Percentiles rank a stretch among this genome's conserved stretches.
Conservation (phyloP, 92 coral and sea anemone species). For the Siderastrea siderea region DNA sequence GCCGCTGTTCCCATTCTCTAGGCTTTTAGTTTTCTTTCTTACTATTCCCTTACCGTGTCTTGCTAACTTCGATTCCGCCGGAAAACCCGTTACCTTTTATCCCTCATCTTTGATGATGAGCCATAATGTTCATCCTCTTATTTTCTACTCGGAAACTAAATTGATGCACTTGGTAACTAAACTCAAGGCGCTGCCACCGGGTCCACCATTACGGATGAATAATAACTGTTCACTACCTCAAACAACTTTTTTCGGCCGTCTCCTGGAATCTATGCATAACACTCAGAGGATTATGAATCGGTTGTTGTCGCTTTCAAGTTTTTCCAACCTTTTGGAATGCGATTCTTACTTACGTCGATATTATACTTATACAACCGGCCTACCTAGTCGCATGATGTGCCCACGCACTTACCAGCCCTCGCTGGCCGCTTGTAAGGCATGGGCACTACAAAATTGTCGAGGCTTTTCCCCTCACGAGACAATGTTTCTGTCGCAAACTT, state of each 20-base stretch:
- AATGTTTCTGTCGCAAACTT: neutral
- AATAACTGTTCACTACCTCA: constrained; percentile 2
- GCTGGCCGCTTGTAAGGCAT: constrained; percentile 8
- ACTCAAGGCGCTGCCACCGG: neutral
- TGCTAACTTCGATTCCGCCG: neutral
- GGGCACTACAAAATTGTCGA: constrained; percentile 31
- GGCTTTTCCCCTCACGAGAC: constrained; percentile 13
- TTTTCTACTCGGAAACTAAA: constrained; percentile 31
- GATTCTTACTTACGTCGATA: constrained; percentile 30
- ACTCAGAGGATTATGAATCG: constrained; percentile 10
- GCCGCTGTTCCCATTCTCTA: neutral
- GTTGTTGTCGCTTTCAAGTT: constrained; percentile 21
- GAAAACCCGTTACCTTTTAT: constrained; percentile 23
- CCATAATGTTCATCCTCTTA: neutral
- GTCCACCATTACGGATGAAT: neutral
- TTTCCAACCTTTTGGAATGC: constrained; percentile 53
- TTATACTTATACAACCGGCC: constrained; percentile 23
- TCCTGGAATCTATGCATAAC: neutral
- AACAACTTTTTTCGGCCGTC: neutral
- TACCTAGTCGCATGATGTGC: constrained; percentile 17
- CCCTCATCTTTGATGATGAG: constrained; percentile 35
- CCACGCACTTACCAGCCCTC: constrained; percentile 31
- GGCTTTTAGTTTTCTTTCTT: neutral
- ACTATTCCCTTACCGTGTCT: neutral
- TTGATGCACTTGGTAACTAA: constrained; percentile 1